Percentiles rank a stretch among this genome's conserved stretches.
phyloP scores from a whole-genome alignment of 2,797 vertebrate species.

The Labeo calbasu region DNA sequence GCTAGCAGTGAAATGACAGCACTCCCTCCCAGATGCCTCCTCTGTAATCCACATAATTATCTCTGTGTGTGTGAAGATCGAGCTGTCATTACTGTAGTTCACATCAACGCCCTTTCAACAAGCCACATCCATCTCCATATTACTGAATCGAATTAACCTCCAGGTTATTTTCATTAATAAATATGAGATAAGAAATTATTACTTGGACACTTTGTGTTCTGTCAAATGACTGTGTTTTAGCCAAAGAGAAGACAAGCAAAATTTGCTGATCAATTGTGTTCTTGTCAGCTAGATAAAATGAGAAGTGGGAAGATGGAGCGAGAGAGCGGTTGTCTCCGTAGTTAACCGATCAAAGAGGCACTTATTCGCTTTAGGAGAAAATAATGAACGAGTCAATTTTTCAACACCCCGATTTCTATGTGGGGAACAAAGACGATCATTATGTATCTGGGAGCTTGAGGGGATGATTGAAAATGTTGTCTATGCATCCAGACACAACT shows the following conservation, averaged over 20 bases:
- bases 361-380: slow-evolving; percentile 54
- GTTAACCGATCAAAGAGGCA: slow-evolving; percentile 58
- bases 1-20: slow-evolving; percentile 41
- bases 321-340: slow-evolving; percentile 48
- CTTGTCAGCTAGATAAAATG: slow-evolving; percentile 50
- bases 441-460: slow-evolving; percentile 44
- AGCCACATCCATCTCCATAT: slow-evolving; percentile 50
- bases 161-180: slow-evolving; percentile 66
- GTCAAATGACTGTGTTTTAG: slow-evolving; percentile 50
- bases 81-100: slow-evolving; percentile 52
- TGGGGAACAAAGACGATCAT: slow-evolving; percentile 54
- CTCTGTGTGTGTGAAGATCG: slow-evolving; percentile 60
- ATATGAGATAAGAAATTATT: slow-evolving; percentile 65
- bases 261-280: slow-evolving; percentile 59
- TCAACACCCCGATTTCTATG: slow-evolving; percentile 43
- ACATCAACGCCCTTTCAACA: slow-evolving; percentile 35
- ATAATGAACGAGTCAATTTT: slow-evolving; percentile 57
- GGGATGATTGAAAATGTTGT: slow-evolving; percentile 51
- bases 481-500: slow-evolving; percentile 47
- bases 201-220: slow-evolving; percentile 48
- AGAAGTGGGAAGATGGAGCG: slow-evolving; percentile 12
- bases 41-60: slow-evolving; percentile 75
- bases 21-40: slow-evolving; percentile 56
- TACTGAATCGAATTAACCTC: slow-evolving; percentile 64
- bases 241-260: slow-evolving; percentile 47